Percentiles rank a stretch among this genome's conserved stretches.
phyloP scores from a whole-genome alignment of 2,888 invertebrate species.

The Phasia obesa region DNA sequence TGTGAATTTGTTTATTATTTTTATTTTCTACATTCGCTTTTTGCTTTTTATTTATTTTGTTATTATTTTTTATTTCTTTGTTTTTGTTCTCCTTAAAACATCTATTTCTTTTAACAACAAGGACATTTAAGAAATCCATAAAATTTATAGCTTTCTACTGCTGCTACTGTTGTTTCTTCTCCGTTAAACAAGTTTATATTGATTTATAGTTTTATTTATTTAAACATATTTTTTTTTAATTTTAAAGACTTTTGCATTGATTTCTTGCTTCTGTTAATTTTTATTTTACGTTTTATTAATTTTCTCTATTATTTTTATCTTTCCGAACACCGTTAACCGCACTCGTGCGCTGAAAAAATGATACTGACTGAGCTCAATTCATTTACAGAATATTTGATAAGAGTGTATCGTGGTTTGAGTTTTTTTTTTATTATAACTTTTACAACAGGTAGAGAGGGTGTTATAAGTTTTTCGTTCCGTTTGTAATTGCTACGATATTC shows the following conservation, averaged over 20 bases:
- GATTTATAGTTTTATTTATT: slow-evolving; percentile 3
- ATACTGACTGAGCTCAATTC: slow-evolving; percentile 60
- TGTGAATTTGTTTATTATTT: slow-evolving; percentile 35
- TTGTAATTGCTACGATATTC: no score
- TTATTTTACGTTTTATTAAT: background rate
- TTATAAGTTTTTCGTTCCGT: no score
- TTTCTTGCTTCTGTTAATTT: background rate
- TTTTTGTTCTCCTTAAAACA: slow-evolving; percentile 51
- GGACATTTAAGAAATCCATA: slow-evolving; percentile 71
- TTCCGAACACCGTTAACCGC: slow-evolving; percentile 53
- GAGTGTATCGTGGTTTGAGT: background rate
- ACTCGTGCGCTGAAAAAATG: slow-evolving; percentile 60
- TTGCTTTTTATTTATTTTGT: slow-evolving; percentile 25
- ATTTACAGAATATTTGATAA: slow-evolving; percentile 7
- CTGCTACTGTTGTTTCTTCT: background rate
- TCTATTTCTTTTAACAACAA: slow-evolving; percentile 62
- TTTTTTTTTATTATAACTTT: no score
- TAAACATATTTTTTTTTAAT: slow-evolving; percentile 8
- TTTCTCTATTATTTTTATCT: background rate
- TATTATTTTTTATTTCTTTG: slow-evolving; percentile 40
- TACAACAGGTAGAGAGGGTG: no score
- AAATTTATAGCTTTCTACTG: slow-evolving; percentile 49
- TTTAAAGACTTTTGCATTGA: slow-evolving; percentile 1
- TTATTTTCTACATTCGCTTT: slow-evolving; percentile 14
- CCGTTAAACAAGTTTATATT: background rate